Base-by-base conservation (phyloP, 2,888 invertebrate species). In the Tachystola acroxantha region DNA sequence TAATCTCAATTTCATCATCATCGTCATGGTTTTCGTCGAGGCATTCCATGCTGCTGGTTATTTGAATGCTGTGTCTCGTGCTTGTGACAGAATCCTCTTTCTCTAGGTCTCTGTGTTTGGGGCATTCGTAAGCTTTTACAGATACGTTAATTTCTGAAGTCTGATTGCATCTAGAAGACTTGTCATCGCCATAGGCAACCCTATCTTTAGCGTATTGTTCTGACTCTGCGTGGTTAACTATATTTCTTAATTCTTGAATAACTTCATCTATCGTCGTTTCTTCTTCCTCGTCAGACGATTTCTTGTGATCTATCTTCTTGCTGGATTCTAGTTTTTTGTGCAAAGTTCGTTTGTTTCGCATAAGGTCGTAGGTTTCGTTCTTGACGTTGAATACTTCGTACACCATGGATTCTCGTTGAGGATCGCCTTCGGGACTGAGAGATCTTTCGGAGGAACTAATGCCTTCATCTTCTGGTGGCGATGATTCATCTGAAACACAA, bases 221-320 rank as follows among this genome's bases (percentile, higher is more conserved):
- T 0, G 93, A 91, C 73, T 95, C 94, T 0, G 94, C 95, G 55
- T 95, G 93, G 61, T 93, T 95, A 1, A 95, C 94, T 43, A 96
- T 95, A 55, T 94, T 95, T 46, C 93, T 89, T 24, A 96, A 73
- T 67, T 95, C 95, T 70, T 94, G 94, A 58, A 96, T 95, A 1
- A 95, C 95, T 74, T 95, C 95, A 55, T 95, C 95, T 43, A 96
- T 95, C 1, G 95, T 95, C 0, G 94, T 93, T 73, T 94, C 93
- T 38, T 92, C 92, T 61, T 93, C 92, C 48, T 92, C 91, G 29
- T 91, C 90, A 3, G 84, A 85, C 26, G 79, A 76, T 54, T 79
- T 85, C 37, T 78, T 82, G 39, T 71, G 52, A 22, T 64, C 61
- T 12, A 51, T 66, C 42, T 71, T 79, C 44, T 73, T 65, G 1